phyloP scores from a whole-genome alignment of 2,888 invertebrate genomes.

The Pseudeuparius sepicola region DNA sequence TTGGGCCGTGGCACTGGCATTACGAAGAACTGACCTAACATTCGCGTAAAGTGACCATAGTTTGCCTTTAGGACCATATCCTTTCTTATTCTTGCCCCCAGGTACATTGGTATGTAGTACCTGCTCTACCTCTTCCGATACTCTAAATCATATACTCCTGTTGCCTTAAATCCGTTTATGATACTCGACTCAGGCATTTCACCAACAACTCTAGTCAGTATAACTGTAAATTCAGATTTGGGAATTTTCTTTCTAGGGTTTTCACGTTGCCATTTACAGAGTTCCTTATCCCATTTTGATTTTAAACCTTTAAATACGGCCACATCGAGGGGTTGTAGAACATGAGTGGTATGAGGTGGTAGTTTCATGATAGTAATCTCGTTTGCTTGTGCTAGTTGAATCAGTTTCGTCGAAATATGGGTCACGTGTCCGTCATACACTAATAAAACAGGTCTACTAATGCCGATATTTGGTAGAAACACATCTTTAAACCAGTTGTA shows the following conservation, averaged over 20 bases:
- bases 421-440: conserved; percentile 26
- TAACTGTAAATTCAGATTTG: conserved; percentile 9
- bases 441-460: conserved; percentile 4
- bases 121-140: neutral
- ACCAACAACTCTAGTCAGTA: conserved; percentile 3
- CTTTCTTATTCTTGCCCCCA: too few relatives aligned
- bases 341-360: too few relatives aligned
- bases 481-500: conserved; percentile 8
- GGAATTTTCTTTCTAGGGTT: conserved; percentile 19
- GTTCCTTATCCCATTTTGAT: conserved; percentile 16
- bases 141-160: conserved; percentile 6
- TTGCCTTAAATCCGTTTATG: conserved; percentile 7
- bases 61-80: too few relatives aligned
- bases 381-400: conserved; percentile 22
- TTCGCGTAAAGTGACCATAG: too few relatives aligned
- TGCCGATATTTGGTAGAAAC: conserved; percentile 8
- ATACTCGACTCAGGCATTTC: conserved; percentile 2
- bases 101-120: too few relatives aligned
- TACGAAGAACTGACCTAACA: too few relatives aligned
- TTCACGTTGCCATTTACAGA: conserved; percentile 19
- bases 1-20: too few relatives aligned
- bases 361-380: conserved; percentile 17
- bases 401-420: conserved; percentile 23
- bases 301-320: conserved; percentile 17
- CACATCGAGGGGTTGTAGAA: conserved; percentile 18